Conservation (phyloP, 2,797 vertebrate species). For the Hapalemur alaotrensis region DNA sequence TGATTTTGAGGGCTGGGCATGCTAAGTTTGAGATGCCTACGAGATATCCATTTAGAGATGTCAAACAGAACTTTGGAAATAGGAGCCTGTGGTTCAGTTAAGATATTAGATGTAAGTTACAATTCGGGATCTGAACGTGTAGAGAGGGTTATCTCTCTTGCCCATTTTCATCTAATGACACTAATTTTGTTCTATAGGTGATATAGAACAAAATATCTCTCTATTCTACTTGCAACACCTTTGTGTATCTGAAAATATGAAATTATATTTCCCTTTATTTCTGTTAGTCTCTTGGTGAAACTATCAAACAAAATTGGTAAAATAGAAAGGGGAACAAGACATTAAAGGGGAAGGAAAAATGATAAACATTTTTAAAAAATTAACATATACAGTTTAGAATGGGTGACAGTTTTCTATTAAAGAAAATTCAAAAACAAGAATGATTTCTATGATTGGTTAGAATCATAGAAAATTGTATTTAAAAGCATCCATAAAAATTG, state of each 20-base stretch:
- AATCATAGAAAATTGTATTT: not conserved
- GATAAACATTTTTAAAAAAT: not conserved
- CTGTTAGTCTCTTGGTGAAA: not conserved
- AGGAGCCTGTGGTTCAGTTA: not conserved
- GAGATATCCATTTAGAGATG: not conserved
- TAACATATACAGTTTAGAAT: not conserved
- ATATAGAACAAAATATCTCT: not conserved
- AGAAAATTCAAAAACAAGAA: not conserved
- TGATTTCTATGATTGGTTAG: not conserved
- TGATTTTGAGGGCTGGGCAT: not conserved
- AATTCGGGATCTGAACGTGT: not conserved
- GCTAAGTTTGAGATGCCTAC: not conserved
- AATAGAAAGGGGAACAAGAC: not conserved
- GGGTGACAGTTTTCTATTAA: not conserved
- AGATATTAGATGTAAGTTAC: not conserved
- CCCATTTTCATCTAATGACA: not conserved
- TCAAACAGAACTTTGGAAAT: not conserved
- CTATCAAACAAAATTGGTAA: not conserved
- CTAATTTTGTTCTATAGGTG: not conserved
- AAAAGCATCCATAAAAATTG: not conserved
- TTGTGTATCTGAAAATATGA: not conserved
- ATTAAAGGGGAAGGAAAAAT: not conserved
- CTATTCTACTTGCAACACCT: not conserved
- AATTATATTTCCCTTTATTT: not conserved
- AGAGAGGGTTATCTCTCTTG: not conserved